Conservation (phyloP, 1,140 invertebrate genomes). For the Physella acuta region DNA sequence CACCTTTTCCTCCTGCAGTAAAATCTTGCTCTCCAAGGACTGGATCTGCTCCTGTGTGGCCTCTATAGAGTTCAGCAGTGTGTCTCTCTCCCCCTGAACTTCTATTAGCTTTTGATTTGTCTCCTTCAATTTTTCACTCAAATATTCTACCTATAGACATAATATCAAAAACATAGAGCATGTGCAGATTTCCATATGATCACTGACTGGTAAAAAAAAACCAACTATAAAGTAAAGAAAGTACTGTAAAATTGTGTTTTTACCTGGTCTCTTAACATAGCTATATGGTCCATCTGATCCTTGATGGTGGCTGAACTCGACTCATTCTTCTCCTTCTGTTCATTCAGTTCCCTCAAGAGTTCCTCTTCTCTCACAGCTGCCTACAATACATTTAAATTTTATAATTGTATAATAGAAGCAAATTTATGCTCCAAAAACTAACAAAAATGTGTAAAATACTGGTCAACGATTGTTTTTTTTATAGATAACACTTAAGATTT, state of each 20-base stretch:
- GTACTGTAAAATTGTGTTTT: background rate
- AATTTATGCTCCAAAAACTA: too few species aligned
- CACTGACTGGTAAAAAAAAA: too few species aligned
- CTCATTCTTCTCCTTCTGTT: slow-evolving; percentile 12
- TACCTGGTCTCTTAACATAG: slow-evolving; percentile 25
- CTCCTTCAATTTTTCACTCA: slow-evolving; percentile 19
- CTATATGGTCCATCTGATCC: slow-evolving; percentile 22
- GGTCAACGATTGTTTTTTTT: too few species aligned
- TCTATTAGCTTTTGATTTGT: slow-evolving; percentile 9
- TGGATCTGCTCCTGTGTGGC: slow-evolving; percentile 3
- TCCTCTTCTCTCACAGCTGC: slow-evolving; percentile 19
- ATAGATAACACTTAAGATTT: too few species aligned
- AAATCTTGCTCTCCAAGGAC: background rate
- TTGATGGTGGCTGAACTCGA: slow-evolving; percentile 7
- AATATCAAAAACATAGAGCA: background rate
- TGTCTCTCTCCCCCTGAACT: slow-evolving; percentile 10
- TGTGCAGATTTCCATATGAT: too few species aligned
- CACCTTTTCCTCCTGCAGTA: slow-evolving; percentile 12
- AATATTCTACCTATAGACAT: slow-evolving; percentile 17
- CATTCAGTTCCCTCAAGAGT: slow-evolving; percentile 6
- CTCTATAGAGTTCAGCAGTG: background rate
- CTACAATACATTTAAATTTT: background rate
- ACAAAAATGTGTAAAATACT: too few species aligned
- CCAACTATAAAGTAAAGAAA: background rate
- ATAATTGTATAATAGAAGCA: too few species aligned